These are phyloP conservation scores for Bujurquina vittata DNA, from an alignment of 2,113 vertebrate genomes.

Conservation along the genomic window DNA sequence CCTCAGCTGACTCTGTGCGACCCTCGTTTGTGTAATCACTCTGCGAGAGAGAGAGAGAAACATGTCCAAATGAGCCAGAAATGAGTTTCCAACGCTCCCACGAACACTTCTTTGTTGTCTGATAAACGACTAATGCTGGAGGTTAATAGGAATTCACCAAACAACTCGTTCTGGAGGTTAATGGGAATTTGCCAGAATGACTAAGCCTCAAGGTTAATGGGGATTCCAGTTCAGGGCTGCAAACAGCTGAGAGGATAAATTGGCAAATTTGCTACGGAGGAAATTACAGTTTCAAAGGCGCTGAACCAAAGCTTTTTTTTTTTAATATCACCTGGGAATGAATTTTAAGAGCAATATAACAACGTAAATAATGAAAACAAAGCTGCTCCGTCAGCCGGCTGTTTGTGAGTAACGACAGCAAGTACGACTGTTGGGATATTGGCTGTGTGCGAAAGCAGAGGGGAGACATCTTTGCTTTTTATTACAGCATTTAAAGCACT, in stretches of 20 bases:
- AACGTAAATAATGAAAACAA: constrained; percentile 30
- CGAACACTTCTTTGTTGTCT: constrained; percentile 13
- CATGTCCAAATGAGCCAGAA: constrained; percentile 16
- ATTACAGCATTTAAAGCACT: neutral
- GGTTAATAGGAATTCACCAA: constrained; percentile 55
- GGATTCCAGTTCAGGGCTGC: constrained; percentile 46
- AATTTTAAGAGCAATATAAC: constrained; percentile 43
- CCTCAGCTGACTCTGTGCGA: neutral
- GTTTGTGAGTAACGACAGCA: neutral
- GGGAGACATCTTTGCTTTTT: neutral
- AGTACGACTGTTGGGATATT: neutral
- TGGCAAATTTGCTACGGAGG: constrained; percentile 47
- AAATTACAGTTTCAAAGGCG: constrained; percentile 52
- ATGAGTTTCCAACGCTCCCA: neutral
- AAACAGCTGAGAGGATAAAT: constrained; percentile 52
- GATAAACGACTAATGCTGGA: constrained; percentile 34
- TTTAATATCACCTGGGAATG: constrained; percentile 51
- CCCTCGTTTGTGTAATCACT: constrained; percentile 1
- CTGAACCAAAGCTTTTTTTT: constrained; percentile 37
- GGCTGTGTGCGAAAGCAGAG: neutral
- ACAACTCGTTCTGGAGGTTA: constrained; percentile 40
- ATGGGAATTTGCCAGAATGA: constrained; percentile 55
- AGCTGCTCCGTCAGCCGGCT: neutral
- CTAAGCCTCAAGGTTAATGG: constrained; percentile 62
- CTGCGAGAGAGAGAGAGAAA: neutral